These are phyloP conservation scores for Euura lappo DNA, from an alignment of 1,140 invertebrate species.

Conservation along the genomic window DNA sequence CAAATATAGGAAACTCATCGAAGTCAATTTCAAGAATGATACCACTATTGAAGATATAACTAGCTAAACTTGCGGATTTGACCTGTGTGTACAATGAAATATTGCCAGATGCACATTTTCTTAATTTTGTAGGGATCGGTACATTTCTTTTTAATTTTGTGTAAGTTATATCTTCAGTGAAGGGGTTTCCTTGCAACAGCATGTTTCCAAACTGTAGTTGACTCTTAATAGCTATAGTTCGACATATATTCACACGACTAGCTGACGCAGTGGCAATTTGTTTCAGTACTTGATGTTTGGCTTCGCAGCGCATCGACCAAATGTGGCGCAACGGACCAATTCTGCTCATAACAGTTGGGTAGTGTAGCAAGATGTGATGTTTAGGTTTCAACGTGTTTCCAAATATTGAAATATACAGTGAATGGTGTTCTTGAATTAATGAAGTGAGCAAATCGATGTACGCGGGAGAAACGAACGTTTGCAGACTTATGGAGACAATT, in stretches of 20 bases:
- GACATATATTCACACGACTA: slow-evolving; percentile 21
- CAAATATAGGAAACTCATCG: neutral
- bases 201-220: slow-evolving; percentile 21
- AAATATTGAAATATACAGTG: slow-evolving; percentile 23
- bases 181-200: slow-evolving; percentile 9
- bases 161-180: neutral
- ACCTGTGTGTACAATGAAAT: neutral
- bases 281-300: slow-evolving; percentile 24
- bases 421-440: slow-evolving; percentile 25
- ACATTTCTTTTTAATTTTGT: neutral
- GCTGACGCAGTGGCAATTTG: slow-evolving; percentile 17
- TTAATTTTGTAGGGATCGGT: slow-evolving; percentile 5
- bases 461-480: slow-evolving; percentile 16
- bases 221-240: slow-evolving; percentile 21
- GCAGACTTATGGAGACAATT: slow-evolving; percentile 20
- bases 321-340: slow-evolving; percentile 26
- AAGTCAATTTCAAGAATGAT: slow-evolving; percentile 3
- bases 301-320: slow-evolving; percentile 26
- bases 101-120: slow-evolving; percentile 8
- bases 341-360: slow-evolving; percentile 17
- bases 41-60: neutral
- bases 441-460: slow-evolving; percentile 12
- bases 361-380: slow-evolving; percentile 25
- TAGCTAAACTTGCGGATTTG: neutral
- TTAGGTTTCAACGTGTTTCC: slow-evolving; percentile 21